Percentiles rank a stretch among this genome's conserved stretches.
Evolutionary conservation across 2,888 invertebrate genomes (phyloP).

Genomic region (Andrena hattorfiana): DNA sequence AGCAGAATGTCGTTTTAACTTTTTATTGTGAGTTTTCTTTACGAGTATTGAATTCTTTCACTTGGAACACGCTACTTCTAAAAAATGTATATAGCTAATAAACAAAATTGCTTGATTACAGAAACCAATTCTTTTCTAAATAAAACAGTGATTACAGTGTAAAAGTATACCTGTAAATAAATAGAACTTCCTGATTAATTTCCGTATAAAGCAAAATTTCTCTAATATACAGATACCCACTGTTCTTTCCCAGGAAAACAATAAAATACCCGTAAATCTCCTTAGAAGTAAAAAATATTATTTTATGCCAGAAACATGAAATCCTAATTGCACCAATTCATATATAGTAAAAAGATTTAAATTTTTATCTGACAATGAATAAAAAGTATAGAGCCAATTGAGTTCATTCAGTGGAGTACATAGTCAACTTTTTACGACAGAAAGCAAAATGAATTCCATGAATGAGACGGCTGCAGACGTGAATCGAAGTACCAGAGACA

Average conservation of each 20-base stretch:
- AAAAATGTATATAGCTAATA: too few species aligned
- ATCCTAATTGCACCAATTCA: neutral
- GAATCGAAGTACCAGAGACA: constrained; percentile 30
- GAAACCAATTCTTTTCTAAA: too few species aligned
- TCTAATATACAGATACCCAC: neutral
- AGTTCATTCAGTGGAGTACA: too few species aligned
- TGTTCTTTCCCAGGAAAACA: neutral
- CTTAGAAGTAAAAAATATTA: neutral
- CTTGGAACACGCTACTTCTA: neutral
- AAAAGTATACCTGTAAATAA: too few species aligned
- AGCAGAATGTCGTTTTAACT: too few species aligned
- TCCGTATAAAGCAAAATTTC: neutral
- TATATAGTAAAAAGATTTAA: neutral
- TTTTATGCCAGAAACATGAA: neutral
- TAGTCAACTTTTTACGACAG: neutral
- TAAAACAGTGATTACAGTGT: too few species aligned
- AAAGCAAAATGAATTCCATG: neutral
- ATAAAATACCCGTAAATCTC: neutral
- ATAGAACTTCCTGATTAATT: neutral
- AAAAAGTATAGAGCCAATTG: too few species aligned
- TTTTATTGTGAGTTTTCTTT: neutral
- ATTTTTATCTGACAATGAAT: neutral
- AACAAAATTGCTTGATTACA: too few species aligned
- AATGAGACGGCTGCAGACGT: neutral
- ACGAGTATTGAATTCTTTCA: neutral